A percentile compares a stretch with the other conserved stretches of the same genome.
Evolutionary conservation across 2,888 invertebrate genomes (phyloP).

Genomic region (Steinernema hermaphroditum): DNA sequence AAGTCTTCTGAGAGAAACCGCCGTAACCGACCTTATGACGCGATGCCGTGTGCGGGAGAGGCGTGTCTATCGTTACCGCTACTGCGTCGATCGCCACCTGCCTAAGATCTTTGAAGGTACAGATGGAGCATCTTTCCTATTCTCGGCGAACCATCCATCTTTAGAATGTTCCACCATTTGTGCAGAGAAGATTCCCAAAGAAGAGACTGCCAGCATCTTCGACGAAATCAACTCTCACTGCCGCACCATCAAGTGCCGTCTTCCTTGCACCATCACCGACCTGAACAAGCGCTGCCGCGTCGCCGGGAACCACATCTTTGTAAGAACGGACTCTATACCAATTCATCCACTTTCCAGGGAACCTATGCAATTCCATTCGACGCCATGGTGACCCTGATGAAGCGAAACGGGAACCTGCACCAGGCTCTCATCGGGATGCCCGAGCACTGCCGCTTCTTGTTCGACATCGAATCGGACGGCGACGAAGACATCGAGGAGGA

Average conservation of each 20-base stretch:
- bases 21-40: background rate
- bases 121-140: background rate
- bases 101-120: background rate
- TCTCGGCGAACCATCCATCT: background rate
- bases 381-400: background rate
- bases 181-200: background rate
- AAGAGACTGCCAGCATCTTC: background rate
- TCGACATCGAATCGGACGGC: background rate
- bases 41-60: background rate
- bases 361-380: background rate
- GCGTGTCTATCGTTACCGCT: background rate
- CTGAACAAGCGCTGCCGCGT: conserved; percentile 2
- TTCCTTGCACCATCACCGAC: background rate
- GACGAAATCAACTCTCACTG: background rate
- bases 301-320: conserved; percentile 9
- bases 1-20: background rate
- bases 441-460: conserved; percentile 7
- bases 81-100: background rate
- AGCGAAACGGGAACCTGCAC: background rate
- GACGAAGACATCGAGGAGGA: background rate
- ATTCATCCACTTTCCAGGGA: background rate
- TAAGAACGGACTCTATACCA: background rate
- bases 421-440: background rate
- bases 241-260: conserved; percentile 6
- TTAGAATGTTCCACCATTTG: background rate